Percentiles rank a stretch among this genome's conserved stretches.
These are phyloP conservation scores for Charina bottae DNA, from an alignment of 2,113 vertebrate species.

Conservation along the genomic window DNA sequence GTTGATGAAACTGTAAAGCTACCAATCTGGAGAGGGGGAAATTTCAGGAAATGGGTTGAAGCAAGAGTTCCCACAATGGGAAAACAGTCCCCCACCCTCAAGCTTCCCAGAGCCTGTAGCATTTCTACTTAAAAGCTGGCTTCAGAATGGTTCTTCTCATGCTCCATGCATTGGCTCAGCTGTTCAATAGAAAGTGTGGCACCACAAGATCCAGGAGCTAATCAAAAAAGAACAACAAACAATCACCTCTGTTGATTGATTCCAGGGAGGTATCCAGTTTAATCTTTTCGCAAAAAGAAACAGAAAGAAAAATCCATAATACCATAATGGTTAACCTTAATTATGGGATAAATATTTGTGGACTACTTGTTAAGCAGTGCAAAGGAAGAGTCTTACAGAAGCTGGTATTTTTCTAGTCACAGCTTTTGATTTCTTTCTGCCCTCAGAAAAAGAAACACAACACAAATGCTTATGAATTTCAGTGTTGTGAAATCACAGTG, in stretches of 20 bases:
- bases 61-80: not conserved
- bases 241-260: not conserved
- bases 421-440: not conserved
- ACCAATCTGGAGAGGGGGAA: not conserved
- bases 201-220: not conserved
- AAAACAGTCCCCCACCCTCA: not conserved
- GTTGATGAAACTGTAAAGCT: not conserved
- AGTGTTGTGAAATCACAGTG: not conserved
- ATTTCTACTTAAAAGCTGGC: not conserved
- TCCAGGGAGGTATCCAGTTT: not conserved
- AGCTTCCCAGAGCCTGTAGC: not conserved
- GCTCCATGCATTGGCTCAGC: not conserved
- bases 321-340: not conserved
- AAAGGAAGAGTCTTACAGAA: not conserved
- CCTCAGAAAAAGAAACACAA: not conserved
- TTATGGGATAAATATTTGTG: not conserved
- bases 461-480: not conserved
- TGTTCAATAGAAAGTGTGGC: not conserved
- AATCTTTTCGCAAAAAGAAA: not conserved
- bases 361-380: not conserved
- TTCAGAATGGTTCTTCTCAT: not conserved
- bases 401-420: not conserved
- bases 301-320: not conserved
- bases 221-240: not conserved
- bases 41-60: not conserved